A percentile compares a stretch with the other conserved stretches of the same genome.
These are phyloP conservation scores for Tetrapedia diversipes DNA, from an alignment of 2,888 invertebrate genomes.

Conservation along the genomic window DNA sequence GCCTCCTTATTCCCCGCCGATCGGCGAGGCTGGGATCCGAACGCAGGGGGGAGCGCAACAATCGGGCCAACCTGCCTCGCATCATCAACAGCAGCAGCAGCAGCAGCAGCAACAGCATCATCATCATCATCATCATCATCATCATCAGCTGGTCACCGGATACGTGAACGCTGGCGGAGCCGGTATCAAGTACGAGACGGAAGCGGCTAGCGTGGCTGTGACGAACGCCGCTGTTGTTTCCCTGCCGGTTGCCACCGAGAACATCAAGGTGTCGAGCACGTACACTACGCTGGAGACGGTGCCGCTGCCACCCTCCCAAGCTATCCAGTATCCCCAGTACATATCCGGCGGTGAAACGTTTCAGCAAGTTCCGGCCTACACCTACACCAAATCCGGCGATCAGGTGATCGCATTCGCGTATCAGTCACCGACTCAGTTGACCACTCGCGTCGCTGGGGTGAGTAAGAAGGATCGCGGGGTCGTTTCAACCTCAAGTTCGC, in stretches of 20 bases:
- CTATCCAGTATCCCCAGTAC: constrained; percentile 78
- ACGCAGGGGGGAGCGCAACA: background rate
- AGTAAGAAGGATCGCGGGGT: no score
- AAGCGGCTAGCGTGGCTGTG: constrained; percentile 58
- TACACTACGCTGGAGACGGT: constrained; percentile 88
- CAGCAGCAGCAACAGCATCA: constrained; percentile 62
- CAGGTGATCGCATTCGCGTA: constrained; percentile 74
- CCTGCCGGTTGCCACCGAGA: constrained; percentile 75
- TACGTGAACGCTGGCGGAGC: constrained; percentile 57
- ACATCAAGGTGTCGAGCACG: constrained; percentile 81
- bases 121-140: no score
- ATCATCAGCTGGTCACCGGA: constrained; percentile 61
- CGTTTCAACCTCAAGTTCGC: no score
- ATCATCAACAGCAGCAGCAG: constrained; percentile 81
- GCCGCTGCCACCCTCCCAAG: constrained; percentile 83
- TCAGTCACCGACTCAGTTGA: constrained; percentile 72
- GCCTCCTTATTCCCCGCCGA: constrained; percentile 81
- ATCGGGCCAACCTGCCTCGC: constrained; percentile 74
- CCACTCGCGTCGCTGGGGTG: constrained; percentile 75
- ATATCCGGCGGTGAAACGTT: constrained; percentile 75
- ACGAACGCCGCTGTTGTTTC: constrained; percentile 70
- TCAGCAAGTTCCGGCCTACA: constrained; percentile 73
- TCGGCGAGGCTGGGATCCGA: constrained; percentile 73
- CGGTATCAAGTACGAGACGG: constrained; percentile 80
- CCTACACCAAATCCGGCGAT: constrained; percentile 77